Evolutionary conservation across 2,888 invertebrate genomes (phyloP).

Genomic region (Melieria omissa): DNA sequence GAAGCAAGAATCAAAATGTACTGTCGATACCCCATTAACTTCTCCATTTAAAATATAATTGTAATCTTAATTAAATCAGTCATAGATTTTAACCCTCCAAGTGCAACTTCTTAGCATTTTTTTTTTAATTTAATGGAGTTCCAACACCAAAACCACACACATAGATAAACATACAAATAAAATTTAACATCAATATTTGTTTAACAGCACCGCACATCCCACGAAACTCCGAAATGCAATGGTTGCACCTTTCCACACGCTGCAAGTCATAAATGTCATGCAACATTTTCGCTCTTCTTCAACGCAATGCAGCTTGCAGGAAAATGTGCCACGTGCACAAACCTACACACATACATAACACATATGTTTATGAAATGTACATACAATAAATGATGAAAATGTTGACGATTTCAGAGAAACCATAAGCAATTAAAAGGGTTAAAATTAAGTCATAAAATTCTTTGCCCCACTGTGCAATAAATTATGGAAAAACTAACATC

Average conservation of each 20-base stretch:
- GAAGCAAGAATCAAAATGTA: too few species aligned
- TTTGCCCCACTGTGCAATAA: conserved; percentile 48
- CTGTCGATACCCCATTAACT: too few species aligned
- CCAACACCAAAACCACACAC: too few species aligned
- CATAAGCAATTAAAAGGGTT: conserved; percentile 57
- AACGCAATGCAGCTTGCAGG: conserved; percentile 6
- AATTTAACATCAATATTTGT: too few species aligned
- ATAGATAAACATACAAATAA: too few species aligned
- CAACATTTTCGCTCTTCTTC: conserved; percentile 25
- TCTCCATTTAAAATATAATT: too few species aligned
- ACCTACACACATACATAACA: not conserved
- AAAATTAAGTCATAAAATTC: conserved; percentile 56
- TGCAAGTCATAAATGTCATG: conserved; percentile 26
- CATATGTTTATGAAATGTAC: not conserved
- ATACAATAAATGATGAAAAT: not conserved
- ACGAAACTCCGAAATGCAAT: too few species aligned
- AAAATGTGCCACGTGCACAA: not conserved
- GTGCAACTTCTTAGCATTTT: too few species aligned
- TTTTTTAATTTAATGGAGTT: too few species aligned
- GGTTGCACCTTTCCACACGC: not conserved
- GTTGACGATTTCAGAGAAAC: conserved; percentile 37
- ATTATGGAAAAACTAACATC: conserved; percentile 62
- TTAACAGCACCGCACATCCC: too few species aligned
- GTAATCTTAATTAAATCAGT: too few species aligned
- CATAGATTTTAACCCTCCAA: too few species aligned